Conservation (phyloP, 2,113 vertebrate genomes). For the Ammodytes dubius region DNA sequence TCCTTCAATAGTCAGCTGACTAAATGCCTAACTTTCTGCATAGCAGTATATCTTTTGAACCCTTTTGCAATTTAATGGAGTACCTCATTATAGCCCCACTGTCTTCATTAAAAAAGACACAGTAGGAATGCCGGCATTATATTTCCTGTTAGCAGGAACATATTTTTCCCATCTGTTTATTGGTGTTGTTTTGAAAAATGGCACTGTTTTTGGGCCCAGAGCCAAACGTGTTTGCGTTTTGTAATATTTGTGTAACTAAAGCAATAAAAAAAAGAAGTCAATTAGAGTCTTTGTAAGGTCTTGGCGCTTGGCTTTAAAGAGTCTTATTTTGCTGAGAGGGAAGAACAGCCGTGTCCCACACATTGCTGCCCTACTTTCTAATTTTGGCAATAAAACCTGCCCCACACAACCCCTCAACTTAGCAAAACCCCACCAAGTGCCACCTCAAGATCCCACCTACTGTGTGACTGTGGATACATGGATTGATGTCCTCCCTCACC, state of each 20-base stretch:
- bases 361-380: constrained; percentile 54
- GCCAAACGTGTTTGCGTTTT: constrained; percentile 14
- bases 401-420: neutral
- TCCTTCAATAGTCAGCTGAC: neutral
- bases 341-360: constrained; percentile 29
- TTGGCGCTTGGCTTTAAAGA: neutral
- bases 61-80: neutral
- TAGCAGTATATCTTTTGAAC: neutral
- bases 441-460: constrained; percentile 1
- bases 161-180: constrained; percentile 21
- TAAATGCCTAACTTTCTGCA: neutral
- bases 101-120: neutral
- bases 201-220: neutral
- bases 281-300: constrained; percentile 19
- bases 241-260: constrained; percentile 11
- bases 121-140: neutral
- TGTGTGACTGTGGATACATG: constrained; percentile 8
- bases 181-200: neutral
- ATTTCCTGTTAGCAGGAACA: constrained; percentile 2
- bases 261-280: neutral
- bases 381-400: constrained; percentile 34
- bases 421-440: neutral
- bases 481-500: constrained; percentile 28
- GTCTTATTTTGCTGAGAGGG: neutral
- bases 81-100: constrained; percentile 17